phyloP scores from a whole-genome alignment of 2,113 vertebrate genomes.

The Neotoma lepida region DNA sequence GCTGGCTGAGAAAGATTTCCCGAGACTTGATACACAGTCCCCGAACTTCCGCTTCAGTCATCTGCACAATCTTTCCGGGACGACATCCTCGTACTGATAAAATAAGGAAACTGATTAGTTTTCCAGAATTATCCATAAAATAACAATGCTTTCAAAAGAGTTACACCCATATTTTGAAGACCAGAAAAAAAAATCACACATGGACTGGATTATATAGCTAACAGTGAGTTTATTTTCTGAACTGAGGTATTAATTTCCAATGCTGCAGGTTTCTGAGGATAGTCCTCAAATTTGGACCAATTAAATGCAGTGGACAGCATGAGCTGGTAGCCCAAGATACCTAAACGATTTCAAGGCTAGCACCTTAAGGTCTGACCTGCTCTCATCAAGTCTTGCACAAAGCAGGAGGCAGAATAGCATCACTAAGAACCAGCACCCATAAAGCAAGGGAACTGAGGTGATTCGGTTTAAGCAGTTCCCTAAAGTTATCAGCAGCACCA shows the following conservation, averaged over 20 bases:
- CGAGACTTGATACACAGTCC: constrained; percentile 97
- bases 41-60: constrained; percentile 96
- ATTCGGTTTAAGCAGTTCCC: background rate
- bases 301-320: background rate
- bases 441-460: constrained; percentile 6
- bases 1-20: constrained; percentile 98
- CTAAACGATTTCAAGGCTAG: background rate
- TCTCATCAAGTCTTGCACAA: background rate
- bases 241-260: background rate
- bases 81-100: constrained; percentile 95
- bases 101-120: constrained; percentile 46
- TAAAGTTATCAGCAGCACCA: background rate
- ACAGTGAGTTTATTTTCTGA: background rate
- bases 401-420: background rate
- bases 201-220: background rate
- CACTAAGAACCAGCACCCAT: constrained; percentile 25
- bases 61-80: constrained; percentile 96
- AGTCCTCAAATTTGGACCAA: background rate
- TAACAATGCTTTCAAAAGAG: background rate
- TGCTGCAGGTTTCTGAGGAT: background rate
- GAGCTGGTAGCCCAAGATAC: background rate
- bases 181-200: background rate
- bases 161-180: background rate
- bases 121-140: constrained; percentile 22
- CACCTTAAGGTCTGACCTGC: background rate